A percentile compares a stretch with the other conserved stretches of the same genome.
These are phyloP conservation scores for Antechinus flavipes DNA, from an alignment of 2,113 vertebrate genomes.

Conservation along the genomic window DNA sequence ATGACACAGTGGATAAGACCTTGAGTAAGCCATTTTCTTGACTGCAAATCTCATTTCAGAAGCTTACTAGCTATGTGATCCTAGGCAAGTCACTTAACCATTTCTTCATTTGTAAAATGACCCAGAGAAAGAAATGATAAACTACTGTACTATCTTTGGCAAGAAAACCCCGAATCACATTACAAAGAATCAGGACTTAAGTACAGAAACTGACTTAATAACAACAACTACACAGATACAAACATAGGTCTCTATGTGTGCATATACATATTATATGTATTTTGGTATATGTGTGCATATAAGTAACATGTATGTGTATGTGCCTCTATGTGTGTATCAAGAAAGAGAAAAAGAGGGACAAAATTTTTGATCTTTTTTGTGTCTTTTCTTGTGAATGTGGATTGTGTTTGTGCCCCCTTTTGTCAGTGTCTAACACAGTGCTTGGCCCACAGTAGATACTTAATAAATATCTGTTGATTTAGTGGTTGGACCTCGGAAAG, in stretches of 20 bases:
- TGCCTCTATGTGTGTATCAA: background rate
- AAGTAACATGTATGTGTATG: no score
- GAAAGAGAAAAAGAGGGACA: background rate
- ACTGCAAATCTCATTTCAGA: background rate
- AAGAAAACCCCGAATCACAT: background rate
- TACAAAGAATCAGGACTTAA: background rate
- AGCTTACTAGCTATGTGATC: background rate
- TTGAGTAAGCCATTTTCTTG: background rate
- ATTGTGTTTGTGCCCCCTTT: background rate
- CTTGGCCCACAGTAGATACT: background rate
- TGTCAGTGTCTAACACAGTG: background rate
- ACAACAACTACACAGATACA: no score
- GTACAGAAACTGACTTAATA: no score
- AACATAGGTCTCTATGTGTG: background rate
- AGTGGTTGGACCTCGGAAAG: background rate
- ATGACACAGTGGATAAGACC: background rate
- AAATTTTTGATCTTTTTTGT: background rate
- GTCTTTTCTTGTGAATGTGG: background rate
- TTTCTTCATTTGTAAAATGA: background rate
- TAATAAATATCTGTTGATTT: background rate
- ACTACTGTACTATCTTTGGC: background rate
- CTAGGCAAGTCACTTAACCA: background rate
- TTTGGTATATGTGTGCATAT: background rate
- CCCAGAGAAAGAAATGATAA: background rate
- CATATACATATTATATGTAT: background rate